Evolutionary conservation across 2,113 vertebrate species (phyloP), one percentile per base, ranked within the genome.

Genomic region (Pandion haliaetus): DNA sequence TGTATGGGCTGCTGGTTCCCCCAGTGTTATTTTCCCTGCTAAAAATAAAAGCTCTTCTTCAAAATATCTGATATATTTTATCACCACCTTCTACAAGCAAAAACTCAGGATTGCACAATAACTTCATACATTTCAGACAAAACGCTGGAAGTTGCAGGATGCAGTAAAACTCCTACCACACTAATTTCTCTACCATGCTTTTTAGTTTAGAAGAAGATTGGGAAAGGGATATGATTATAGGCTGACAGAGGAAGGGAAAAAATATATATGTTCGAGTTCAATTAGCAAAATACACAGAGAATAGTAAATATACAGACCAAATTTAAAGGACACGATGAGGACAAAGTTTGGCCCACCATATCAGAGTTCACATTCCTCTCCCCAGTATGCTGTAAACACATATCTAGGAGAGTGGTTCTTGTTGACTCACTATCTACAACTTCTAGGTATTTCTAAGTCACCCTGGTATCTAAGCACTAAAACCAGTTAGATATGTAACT

Each of bases 41-140:
- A 95, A 82, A 98, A 95, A 65, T 59, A 95, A 85, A 96, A 90
- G 26, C 13, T 65, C 17, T 38, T 92, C 38, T 86, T 95, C 70
- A 88, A 95, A 92, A 91, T 50, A 95, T 97, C 80, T 49, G 79
- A 93, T 90, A 69, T 32, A 25, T 86, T 84, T 65, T 77, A 34
- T 36, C 44, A 42, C 50, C 19, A 12, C 4, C 44, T 90, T 74
- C n/a, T 31, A 21, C 38, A 84, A 63, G 44, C 23, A 86, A 73
- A 84, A 91, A 74, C 17, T 86, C 16, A 44, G 58, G 40, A 89
- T 90, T 86, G 17, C 61, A 74, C n/a, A 71, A 28, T 38, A 66
- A 45, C 14, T 65, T 93, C 28, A 45, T 34, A 16, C 13, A 52
- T 63, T 69, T 82, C 88, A 89, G 83, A 76, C 38, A 93, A 89